Evolutionary conservation across 2,113 vertebrate genomes (phyloP).

Genomic region (Tupaia chinensis): DNA sequence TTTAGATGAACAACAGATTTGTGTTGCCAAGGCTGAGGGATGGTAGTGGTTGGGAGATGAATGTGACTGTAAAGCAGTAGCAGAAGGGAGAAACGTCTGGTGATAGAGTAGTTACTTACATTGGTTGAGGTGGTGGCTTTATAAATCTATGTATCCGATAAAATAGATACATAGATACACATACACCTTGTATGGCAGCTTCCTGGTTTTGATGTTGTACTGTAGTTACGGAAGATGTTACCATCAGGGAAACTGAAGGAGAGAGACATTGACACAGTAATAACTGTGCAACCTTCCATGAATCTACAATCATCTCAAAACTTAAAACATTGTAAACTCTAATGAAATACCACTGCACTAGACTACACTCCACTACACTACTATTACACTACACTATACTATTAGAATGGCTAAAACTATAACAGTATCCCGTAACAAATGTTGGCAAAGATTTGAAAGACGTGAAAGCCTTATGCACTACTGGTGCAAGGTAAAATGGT

Average conservation of each 20-base stretch:
- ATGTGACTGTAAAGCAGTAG: not conserved
- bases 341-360: not conserved
- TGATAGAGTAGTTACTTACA: accelerated
- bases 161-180: not conserved
- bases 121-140: not conserved
- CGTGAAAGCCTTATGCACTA: not conserved
- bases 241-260: not conserved
- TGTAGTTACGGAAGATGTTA: accelerated
- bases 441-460: not conserved
- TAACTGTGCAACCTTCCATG: not conserved
- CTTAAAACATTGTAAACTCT: not conserved
- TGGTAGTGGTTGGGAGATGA: not conserved
- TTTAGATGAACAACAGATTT: not conserved
- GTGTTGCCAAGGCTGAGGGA: too few relatives aligned
- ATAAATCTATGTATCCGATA: not conserved
- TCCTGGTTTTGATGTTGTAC: not conserved
- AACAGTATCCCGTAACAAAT: too few relatives aligned
- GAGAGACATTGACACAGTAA: accelerated
- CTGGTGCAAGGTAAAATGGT: not conserved
- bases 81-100: not conserved
- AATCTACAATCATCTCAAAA: not conserved
- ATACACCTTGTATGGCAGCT: not conserved
- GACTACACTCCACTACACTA: not conserved
- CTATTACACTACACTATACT: not conserved
- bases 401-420: not conserved